phyloP scores from a whole-genome alignment of 2,888 invertebrate genomes.

The Pristionchus mayeri region DNA sequence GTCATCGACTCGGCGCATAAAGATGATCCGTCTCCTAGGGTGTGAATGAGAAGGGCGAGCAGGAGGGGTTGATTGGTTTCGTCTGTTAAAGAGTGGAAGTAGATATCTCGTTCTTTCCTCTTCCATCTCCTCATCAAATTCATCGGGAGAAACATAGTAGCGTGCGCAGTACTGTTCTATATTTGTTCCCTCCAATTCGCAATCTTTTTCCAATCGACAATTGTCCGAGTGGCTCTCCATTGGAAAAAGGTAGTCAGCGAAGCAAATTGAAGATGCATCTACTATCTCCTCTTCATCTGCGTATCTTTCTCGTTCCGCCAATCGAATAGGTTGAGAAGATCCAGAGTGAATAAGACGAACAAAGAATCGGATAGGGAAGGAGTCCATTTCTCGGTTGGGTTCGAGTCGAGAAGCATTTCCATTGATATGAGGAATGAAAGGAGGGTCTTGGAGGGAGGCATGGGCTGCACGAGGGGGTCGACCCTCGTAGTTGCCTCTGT shows the following conservation, averaged over 20 bases:
- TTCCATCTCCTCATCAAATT: background rate
- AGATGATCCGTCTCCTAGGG: background rate
- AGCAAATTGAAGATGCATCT: background rate
- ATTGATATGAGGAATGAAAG: constrained; percentile 9
- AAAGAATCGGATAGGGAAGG: constrained; percentile 31
- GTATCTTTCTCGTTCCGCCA: background rate
- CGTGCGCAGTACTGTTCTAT: constrained; percentile 24
- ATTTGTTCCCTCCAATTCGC: background rate
- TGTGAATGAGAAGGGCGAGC: background rate
- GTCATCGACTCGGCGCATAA: background rate
- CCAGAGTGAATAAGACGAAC: constrained; percentile 9
- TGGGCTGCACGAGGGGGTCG: constrained; percentile 21
- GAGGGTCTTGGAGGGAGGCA: constrained; percentile 21
- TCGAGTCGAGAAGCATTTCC: constrained; percentile 31
- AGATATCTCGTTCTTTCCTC: background rate
- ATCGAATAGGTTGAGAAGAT: constrained; percentile 17
- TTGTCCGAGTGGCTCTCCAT: background rate
- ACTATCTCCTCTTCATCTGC: background rate
- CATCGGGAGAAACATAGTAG: background rate
- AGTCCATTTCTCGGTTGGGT: background rate
- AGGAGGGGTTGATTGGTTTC: background rate
- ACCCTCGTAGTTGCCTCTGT: constrained; percentile 27
- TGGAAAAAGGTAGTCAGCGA: background rate
- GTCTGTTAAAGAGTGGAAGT: background rate
- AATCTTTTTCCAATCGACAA: constrained; percentile 17